Percentiles rank a stretch among this genome's conserved stretches.
These are phyloP conservation scores for Echinops telfairi DNA, from an alignment of 2,113 vertebrate species.

Conservation along the genomic window DNA sequence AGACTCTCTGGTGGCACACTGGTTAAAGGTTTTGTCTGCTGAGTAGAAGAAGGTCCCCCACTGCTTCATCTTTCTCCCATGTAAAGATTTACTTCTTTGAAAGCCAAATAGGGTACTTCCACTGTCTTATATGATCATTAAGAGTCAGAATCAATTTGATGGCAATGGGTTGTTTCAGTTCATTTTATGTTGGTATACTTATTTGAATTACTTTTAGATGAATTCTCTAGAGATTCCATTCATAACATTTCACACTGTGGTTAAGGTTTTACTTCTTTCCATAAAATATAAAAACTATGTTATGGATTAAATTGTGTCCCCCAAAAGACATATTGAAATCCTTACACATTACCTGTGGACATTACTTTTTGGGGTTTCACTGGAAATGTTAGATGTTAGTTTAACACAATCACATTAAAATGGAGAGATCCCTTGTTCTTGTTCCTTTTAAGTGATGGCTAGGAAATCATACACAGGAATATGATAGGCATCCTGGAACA, in stretches of 20 bases:
- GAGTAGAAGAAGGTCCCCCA: too few relatives aligned
- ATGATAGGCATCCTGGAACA: too few relatives aligned
- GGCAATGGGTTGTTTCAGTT: too few relatives aligned
- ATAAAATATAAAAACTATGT: not conserved
- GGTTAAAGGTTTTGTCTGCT: too few relatives aligned
- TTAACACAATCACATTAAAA: not conserved
- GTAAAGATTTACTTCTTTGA: too few relatives aligned
- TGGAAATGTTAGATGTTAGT: not conserved
- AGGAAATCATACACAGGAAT: not conserved
- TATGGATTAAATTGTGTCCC: not conserved
- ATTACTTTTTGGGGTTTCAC: not conserved
- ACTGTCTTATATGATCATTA: too few relatives aligned
- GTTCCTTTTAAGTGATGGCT: not conserved
- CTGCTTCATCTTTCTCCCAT: too few relatives aligned
- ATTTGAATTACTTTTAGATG: conserved; percentile 22
- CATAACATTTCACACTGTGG: not conserved
- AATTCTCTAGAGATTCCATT: not conserved
- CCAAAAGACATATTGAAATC: not conserved
- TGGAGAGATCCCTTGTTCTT: not conserved
- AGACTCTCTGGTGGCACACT: too few relatives aligned
- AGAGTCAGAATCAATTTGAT: too few relatives aligned
- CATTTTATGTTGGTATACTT: too few relatives aligned
- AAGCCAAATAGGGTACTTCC: too few relatives aligned
- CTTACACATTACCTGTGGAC: not conserved
- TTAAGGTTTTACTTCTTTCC: not conserved